These are phyloP conservation scores for Lydus trimaculatus DNA, from an alignment of 2,888 invertebrate species.

Conservation along the genomic window DNA sequence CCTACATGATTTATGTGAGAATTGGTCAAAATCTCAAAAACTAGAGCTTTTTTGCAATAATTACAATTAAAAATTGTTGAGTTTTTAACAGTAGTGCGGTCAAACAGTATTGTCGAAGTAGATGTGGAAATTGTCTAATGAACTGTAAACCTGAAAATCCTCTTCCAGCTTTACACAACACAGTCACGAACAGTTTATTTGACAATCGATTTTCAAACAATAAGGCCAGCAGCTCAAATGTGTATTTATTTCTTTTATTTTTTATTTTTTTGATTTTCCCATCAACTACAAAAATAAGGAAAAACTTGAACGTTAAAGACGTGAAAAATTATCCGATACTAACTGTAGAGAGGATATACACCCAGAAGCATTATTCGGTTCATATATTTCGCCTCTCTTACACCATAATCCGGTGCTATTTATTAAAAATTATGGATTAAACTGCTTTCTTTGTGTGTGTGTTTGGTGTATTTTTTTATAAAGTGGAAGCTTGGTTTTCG, in stretches of 20 bases:
- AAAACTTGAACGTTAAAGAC: neutral
- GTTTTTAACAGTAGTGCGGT: neutral
- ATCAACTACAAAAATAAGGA: neutral
- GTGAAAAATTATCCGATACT: neutral
- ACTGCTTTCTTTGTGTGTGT: neutral
- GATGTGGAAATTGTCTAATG: neutral
- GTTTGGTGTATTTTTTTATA: neutral
- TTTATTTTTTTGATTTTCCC: neutral
- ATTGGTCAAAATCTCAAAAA: neutral
- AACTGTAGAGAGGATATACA: neutral
- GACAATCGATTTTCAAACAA: neutral
- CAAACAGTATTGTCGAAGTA: neutral
- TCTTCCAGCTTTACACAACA: neutral
- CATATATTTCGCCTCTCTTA: neutral
- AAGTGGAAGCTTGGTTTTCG: constrained; percentile 30
- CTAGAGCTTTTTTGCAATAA: too few species aligned
- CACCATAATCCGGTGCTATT: neutral
- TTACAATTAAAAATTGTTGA: too few species aligned
- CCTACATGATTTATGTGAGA: neutral
- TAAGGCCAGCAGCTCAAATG: neutral
- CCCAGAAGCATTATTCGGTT: neutral
- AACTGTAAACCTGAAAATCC: constrained; percentile 8
- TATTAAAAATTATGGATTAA: constrained; percentile 3
- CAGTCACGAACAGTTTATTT: constrained; percentile 6
- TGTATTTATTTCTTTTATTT: neutral